Base-by-base conservation (phyloP, 1,140 invertebrate genomes). In the Rhopalosiphum padi region DNA sequence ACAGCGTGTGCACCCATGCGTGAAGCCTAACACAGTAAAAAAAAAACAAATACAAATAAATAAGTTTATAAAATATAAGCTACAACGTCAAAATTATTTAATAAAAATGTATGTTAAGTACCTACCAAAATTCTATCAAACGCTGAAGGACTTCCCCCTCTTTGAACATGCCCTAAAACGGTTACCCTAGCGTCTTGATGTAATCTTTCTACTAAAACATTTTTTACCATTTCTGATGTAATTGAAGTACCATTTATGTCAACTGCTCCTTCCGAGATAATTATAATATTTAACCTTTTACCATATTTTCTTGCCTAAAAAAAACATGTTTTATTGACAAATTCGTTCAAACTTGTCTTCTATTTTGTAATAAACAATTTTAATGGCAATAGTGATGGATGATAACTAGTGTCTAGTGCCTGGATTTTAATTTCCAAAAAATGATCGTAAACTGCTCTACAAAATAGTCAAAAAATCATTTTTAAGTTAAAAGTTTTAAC, bases 1-100 rank as follows among this genome's bases (percentile, higher is more conserved):
- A 99, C 99, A 88, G 99, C 98, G 95, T 99, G 99, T 25, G 99
- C 99, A n/a, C 99, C 99, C 99, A 99, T 99, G 94, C 99, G 97
- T 94, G 98, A 99, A 94, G 98, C 99, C 98, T 99, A 94, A 37
- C 1, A 2, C 23, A 77, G 1, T 77, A 77, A n/a, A n/a, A 18
- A 51, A 51, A 51, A 2, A 51, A 51, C 0, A 51, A 51, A 21
- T 51, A 51, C 41, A 51, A 48, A 48, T 48, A 48, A 51, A 51
- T 41, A 51, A 51, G 15, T 3, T 51, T 51, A 51, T 18, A n/a
- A 77, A 77, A 77, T 35, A 77, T 77, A 77, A 77, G 60, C 11
- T n/a, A 77, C 15, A 18, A n/a, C 15, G 15, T 77, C 15, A 77
- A n/a, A n/a, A 6, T n/a, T n/a, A 35, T 77, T 77, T n/a, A 6